Evolutionary conservation across 2,888 invertebrate genomes (phyloP).

Genomic region (Malthinus flaveolus): DNA sequence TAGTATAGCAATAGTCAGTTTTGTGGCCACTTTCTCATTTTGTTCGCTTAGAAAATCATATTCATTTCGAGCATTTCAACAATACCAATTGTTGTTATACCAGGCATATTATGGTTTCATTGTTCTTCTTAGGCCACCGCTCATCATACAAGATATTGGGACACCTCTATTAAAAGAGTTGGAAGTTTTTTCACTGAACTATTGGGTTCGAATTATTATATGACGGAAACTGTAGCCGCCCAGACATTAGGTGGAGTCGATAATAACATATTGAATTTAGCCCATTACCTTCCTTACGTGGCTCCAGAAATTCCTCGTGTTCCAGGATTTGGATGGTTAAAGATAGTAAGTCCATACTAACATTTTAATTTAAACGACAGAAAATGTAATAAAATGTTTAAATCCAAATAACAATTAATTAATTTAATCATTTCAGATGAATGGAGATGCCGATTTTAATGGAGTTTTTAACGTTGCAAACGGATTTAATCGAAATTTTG

Average conservation of each 20-base stretch:
- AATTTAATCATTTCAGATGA: constrained; percentile 65
- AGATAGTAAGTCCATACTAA: constrained; percentile 65
- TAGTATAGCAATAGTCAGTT: too few relatives aligned
- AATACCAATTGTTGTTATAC: too few relatives aligned
- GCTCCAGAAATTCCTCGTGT: constrained; percentile 57
- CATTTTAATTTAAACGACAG: too few relatives aligned
- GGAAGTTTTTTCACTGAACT: constrained; percentile 59
- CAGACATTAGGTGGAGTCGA: constrained; percentile 80
- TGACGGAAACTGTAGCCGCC: constrained; percentile 67
- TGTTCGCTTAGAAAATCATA: too few relatives aligned
- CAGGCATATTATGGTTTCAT: too few relatives aligned
- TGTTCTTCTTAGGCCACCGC: constrained; percentile 59
- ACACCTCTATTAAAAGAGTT: constrained; percentile 59
- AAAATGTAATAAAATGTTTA: too few relatives aligned
- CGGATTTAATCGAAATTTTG: constrained; percentile 69
- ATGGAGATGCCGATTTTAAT: constrained; percentile 43
- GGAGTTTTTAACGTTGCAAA: constrained; percentile 66
- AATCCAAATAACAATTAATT: too few relatives aligned
- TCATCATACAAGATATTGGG: constrained; percentile 63
- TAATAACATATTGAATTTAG: constrained; percentile 71
- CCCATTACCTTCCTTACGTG: constrained; percentile 61
- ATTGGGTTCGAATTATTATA: constrained; percentile 60
- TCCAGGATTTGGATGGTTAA: constrained; percentile 87
- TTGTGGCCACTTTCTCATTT: too few relatives aligned
- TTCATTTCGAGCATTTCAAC: too few relatives aligned